Conservation (phyloP, 2,113 vertebrate genomes). For the Alces alces region DNA sequence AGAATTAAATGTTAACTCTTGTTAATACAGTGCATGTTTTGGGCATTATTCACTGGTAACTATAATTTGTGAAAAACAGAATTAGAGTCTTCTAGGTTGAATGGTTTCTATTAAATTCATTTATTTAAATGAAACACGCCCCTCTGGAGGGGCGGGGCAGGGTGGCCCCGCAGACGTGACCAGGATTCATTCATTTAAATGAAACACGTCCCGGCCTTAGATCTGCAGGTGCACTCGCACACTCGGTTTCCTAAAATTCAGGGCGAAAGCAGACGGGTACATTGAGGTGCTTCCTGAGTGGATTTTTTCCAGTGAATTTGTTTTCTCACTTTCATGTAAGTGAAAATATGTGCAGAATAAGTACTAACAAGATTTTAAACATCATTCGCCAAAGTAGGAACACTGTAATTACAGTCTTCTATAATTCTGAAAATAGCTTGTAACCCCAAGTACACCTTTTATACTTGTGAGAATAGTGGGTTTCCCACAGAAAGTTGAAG, state of each 20-base stretch:
- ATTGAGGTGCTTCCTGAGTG: conserved; percentile 3
- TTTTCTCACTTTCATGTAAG: conserved; percentile 9
- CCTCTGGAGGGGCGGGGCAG: background rate
- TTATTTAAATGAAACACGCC: background rate
- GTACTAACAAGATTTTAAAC: conserved; percentile 30
- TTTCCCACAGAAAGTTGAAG: background rate
- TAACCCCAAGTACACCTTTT: background rate
- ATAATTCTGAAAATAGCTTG: conserved; percentile 1
- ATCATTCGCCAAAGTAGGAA: background rate
- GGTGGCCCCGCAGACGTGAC: rapidly evolving
- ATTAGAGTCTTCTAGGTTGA: background rate
- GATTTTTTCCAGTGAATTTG: background rate
- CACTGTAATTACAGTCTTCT: background rate
- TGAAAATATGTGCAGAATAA: conserved; percentile 42
- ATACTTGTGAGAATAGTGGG: background rate
- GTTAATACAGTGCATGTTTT: background rate
- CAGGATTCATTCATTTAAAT: too few species aligned
- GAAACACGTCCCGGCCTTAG: background rate
- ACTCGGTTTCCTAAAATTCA: background rate
- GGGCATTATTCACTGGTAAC: background rate
- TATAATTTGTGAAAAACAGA: background rate
- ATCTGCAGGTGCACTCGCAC: background rate
- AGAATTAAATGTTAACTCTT: background rate
- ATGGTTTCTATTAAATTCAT: background rate
- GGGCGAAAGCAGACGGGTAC: background rate